Percentiles rank a stretch among this genome's conserved stretches.
These are phyloP conservation scores for Drosophila melanica DNA, from an alignment of 1,140 invertebrate genomes.

Conservation along the genomic window DNA sequence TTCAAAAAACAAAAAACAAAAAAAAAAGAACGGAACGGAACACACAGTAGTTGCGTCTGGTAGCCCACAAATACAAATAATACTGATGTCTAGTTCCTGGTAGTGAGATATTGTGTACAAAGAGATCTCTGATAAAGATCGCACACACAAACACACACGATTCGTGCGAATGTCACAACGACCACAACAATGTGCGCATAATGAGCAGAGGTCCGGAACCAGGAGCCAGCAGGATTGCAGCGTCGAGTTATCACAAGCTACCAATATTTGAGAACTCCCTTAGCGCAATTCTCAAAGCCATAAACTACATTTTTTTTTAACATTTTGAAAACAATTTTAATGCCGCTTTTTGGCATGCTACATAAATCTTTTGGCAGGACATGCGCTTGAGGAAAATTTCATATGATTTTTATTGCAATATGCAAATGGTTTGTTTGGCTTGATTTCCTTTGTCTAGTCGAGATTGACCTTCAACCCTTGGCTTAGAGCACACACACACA, in stretches of 20 bases:
- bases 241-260: slow-evolving; percentile 41
- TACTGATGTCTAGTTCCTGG: slow-evolving; percentile 72
- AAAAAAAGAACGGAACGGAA: background rate
- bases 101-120: slow-evolving; percentile 46
- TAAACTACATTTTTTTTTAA: slow-evolving; percentile 36
- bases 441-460: slow-evolving; percentile 19
- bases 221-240: slow-evolving; percentile 33
- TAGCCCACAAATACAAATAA: slow-evolving; percentile 32
- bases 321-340: slow-evolving; percentile 42
- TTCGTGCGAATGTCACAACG: slow-evolving; percentile 69
- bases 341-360: slow-evolving; percentile 57
- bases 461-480: slow-evolving; percentile 74
- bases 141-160: slow-evolving; percentile 35
- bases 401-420: slow-evolving; percentile 69
- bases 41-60: slow-evolving; percentile 37
- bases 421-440: slow-evolving; percentile 59
- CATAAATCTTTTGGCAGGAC: slow-evolving; percentile 71
- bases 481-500: slow-evolving; percentile 8
- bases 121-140: slow-evolving; percentile 57
- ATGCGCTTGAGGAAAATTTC: slow-evolving; percentile 49
- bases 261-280: slow-evolving; percentile 23
- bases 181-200: slow-evolving; percentile 77
- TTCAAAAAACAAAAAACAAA: background rate
- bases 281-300: slow-evolving; percentile 37
- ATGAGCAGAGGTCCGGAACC: slow-evolving; percentile 47